Evolutionary conservation across 2,113 vertebrate genomes (phyloP).

Genomic region (Acanthochromis polyacanthus): DNA sequence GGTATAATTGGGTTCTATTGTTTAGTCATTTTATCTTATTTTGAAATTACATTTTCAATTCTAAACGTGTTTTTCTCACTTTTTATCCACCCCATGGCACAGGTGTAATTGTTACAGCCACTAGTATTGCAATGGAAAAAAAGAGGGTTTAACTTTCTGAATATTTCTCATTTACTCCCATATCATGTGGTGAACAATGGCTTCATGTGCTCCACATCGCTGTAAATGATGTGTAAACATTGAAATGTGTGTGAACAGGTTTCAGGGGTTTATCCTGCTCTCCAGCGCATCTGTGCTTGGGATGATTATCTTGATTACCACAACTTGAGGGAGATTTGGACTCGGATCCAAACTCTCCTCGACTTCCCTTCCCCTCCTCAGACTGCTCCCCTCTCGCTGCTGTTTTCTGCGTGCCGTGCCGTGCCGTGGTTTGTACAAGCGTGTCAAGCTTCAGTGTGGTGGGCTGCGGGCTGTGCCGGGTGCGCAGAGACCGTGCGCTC

Average conservation of each 20-base stretch:
- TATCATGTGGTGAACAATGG: background rate
- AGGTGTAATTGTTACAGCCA: background rate
- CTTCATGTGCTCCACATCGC: background rate
- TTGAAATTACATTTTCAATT: background rate
- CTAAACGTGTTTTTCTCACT: background rate
- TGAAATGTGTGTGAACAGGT: background rate
- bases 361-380: slow-evolving; percentile 2
- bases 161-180: background rate
- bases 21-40: slow-evolving; percentile 35
- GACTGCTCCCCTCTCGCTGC: slow-evolving; percentile 4
- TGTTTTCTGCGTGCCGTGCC: slow-evolving; percentile 59
- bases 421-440: slow-evolving; percentile 38
- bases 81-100: background rate
- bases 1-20: slow-evolving; percentile 30
- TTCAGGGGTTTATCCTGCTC: slow-evolving; percentile 1
- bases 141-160: background rate
- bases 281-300: background rate
- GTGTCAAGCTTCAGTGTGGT: slow-evolving; percentile 49
- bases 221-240: background rate
- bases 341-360: slow-evolving; percentile 16
- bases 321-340: background rate
- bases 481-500: slow-evolving; percentile 77
- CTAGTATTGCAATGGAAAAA: background rate
- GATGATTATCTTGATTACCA: background rate
- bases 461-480: slow-evolving; percentile 77